A percentile compares a stretch with the other conserved stretches of the same genome.
phyloP scores from a whole-genome alignment of 1,140 invertebrate species.

The Lepidotrigona ventralis region DNA sequence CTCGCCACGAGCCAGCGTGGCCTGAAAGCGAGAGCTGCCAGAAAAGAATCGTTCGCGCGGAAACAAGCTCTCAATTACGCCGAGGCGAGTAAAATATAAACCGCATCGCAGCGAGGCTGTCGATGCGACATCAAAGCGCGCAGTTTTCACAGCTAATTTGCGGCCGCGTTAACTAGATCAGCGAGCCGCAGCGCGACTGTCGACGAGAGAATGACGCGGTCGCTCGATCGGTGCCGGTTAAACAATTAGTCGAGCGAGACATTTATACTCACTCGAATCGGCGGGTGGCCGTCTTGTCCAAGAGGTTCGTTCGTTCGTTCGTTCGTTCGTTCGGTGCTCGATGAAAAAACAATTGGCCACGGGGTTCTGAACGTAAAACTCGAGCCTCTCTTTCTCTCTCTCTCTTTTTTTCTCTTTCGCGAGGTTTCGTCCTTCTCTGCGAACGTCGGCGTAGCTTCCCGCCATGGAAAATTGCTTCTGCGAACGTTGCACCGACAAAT shows the following conservation, averaged over 20 bases:
- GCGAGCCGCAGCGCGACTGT: background rate
- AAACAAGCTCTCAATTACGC: background rate
- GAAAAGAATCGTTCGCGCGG: background rate
- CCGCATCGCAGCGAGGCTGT: background rate
- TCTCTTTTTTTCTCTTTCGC: too few relatives aligned
- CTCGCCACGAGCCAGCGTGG: background rate
- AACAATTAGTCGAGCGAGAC: background rate
- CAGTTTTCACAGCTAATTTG: slow-evolving; percentile 33
- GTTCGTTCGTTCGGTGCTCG: background rate
- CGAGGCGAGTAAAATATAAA: background rate
- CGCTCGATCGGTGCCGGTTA: background rate
- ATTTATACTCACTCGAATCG: background rate
- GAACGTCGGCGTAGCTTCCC: background rate
- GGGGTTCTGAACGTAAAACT: slow-evolving; percentile 41
- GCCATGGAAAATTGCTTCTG: slow-evolving; percentile 47
- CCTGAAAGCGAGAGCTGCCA: background rate
- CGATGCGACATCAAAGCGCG: slow-evolving; percentile 8
- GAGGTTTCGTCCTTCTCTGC: background rate
- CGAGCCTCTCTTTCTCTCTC: slow-evolving; percentile 2
- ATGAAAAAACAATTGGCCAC: slow-evolving; percentile 54
- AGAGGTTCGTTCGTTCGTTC: background rate
- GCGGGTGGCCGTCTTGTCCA: slow-evolving; percentile 6
- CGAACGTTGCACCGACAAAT: slow-evolving; percentile 28
- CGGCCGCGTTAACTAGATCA: background rate
- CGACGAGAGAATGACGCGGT: background rate